Conservation (phyloP, 1,140 invertebrate species). For the Pteromalus puparum region DNA sequence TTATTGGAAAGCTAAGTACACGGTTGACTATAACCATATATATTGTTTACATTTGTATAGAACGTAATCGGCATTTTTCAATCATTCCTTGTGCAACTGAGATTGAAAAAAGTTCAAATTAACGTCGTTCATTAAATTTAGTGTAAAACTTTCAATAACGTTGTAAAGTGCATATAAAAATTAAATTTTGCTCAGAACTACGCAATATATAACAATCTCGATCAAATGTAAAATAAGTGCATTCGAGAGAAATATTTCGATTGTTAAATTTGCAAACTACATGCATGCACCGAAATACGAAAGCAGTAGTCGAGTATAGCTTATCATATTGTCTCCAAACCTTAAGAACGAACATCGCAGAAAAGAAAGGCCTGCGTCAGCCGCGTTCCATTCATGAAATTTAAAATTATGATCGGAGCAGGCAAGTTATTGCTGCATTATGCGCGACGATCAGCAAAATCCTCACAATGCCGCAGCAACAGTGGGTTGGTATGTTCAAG, state of each 20-base stretch:
- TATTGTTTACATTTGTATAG: not conserved
- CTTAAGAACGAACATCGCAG: too few relatives aligned
- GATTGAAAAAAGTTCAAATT: not conserved
- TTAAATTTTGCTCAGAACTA: too few relatives aligned
- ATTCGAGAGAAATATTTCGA: too few relatives aligned
- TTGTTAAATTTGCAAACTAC: too few relatives aligned
- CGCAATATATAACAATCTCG: too few relatives aligned
- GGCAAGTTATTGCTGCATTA: not conserved
- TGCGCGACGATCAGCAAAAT: not conserved
- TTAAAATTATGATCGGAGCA: not conserved
- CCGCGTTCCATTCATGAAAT: constrained; percentile 2
- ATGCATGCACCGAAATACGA: too few relatives aligned
- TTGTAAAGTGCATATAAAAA: not conserved
- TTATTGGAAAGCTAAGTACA: not conserved
- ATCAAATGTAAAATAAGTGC: too few relatives aligned
- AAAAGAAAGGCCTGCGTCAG: not conserved
- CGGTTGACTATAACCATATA: not conserved
- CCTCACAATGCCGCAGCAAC: not conserved
- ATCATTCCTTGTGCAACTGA: not conserved
- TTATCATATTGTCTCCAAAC: too few relatives aligned
- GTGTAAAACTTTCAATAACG: not conserved
- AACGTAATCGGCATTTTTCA: not conserved
- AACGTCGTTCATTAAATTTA: not conserved
- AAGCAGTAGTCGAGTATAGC: too few relatives aligned
- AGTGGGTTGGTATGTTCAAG: not conserved